These are phyloP conservation scores for Dryobates pubescens DNA, from an alignment of 2,797 vertebrate species.

Conservation along the genomic window DNA sequence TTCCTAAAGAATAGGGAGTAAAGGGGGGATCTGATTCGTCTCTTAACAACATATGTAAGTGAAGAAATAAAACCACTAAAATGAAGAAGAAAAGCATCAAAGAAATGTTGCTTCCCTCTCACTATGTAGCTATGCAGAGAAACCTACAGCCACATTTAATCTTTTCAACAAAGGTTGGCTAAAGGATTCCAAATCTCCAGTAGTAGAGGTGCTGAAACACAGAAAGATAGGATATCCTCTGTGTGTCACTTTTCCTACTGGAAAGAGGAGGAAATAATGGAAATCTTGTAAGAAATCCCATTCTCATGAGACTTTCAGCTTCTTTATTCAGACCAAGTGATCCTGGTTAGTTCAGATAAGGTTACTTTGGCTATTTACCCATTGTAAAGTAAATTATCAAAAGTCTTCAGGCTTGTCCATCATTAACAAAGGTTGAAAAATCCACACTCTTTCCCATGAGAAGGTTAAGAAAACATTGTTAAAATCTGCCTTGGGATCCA, in stretches of 20 bases:
- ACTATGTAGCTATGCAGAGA: neutral
- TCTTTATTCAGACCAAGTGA: slow-evolving; percentile 43
- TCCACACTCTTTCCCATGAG: slow-evolving; percentile 4
- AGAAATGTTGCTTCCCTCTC: neutral
- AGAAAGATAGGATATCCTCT: slow-evolving; percentile 58
- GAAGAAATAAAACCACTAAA: neutral
- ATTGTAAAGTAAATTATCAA: slow-evolving; percentile 59
- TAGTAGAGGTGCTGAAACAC: slow-evolving; percentile 40
- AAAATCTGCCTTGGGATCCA: neutral
- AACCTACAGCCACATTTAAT: neutral
- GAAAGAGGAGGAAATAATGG: slow-evolving; percentile 55
- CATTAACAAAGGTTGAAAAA: slow-evolving; percentile 45
- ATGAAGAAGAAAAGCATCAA: neutral
- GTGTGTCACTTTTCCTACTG: slow-evolving; percentile 50
- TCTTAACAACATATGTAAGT: neutral
- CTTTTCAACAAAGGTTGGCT: neutral
- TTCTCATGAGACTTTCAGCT: slow-evolving; percentile 50
- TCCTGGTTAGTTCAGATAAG: slow-evolving; percentile 66
- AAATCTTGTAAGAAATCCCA: slow-evolving; percentile 29
- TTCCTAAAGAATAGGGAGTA: neutral
- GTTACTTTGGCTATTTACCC: slow-evolving; percentile 37
- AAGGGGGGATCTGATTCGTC: neutral
- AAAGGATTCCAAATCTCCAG: neutral
- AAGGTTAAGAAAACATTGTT: slow-evolving; percentile 40
- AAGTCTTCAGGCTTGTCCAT: slow-evolving; percentile 51